Evolutionary conservation across 2,797 vertebrate species (phyloP).

Genomic region (Acropternis orthonyx): DNA sequence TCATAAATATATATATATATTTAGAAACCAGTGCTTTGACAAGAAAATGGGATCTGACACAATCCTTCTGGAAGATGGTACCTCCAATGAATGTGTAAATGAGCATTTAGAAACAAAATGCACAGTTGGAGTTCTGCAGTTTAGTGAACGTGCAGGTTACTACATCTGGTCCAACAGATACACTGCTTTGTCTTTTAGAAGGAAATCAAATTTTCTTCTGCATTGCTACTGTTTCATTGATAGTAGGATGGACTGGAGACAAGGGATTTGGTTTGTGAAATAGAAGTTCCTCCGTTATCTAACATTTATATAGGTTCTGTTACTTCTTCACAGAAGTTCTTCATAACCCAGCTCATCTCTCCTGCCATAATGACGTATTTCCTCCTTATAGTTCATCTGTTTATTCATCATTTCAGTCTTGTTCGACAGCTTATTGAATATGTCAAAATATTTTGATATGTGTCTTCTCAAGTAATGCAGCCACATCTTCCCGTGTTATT

Average conservation of each 20-base stretch:
- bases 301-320: background rate
- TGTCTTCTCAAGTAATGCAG: background rate
- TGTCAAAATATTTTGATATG: slow-evolving; percentile 12
- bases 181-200: background rate
- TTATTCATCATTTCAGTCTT: background rate
- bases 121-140: rapidly evolving
- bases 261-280: background rate
- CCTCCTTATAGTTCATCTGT: background rate
- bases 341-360: background rate
- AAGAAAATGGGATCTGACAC: background rate
- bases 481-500: background rate
- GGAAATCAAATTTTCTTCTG: background rate
- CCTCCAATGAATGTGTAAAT: background rate
- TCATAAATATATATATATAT: background rate
- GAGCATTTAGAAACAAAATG: background rate
- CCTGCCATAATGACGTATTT: background rate
- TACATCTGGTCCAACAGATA: background rate
- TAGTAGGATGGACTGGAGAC: background rate
- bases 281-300: background rate
- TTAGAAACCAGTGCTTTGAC: background rate
- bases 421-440: background rate
- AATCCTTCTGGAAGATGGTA: background rate
- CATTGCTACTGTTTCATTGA: background rate
- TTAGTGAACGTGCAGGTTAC: background rate
- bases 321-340: background rate